These are phyloP conservation scores for Blastobasis lacticolella DNA, from an alignment of 2,888 invertebrate species.

Conservation along the genomic window DNA sequence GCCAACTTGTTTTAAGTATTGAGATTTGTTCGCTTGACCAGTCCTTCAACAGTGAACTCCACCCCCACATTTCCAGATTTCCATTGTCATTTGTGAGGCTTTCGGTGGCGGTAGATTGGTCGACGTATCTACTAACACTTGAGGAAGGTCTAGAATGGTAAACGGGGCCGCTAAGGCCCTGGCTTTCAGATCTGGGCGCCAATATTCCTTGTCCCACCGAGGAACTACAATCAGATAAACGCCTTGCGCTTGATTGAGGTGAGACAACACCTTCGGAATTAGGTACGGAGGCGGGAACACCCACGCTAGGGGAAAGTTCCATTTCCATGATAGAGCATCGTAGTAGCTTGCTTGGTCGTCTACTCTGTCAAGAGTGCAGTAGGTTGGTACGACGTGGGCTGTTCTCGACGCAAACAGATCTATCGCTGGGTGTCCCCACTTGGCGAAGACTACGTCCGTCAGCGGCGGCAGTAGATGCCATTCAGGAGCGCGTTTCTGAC, in stretches of 20 bases:
- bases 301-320: background rate
- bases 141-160: background rate
- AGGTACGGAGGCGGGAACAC: background rate
- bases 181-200: background rate
- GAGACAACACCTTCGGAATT: background rate
- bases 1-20: conserved; percentile 9
- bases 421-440: background rate
- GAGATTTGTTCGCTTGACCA: conserved; percentile 9
- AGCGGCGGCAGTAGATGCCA: background rate
- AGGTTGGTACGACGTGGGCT: background rate
- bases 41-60: conserved; percentile 6
- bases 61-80: conserved; percentile 18
- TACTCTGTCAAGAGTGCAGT: background rate
- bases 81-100: conserved; percentile 14
- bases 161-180: background rate
- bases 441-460: background rate
- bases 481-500: background rate
- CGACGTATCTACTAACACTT: conserved; percentile 1
- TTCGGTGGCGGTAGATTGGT: conserved; percentile 13
- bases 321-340: background rate
- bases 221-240: too few species aligned
- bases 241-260: background rate
- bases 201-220: background rate
- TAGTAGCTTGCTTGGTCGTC: background rate
- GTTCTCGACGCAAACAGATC: background rate